Base-by-base conservation (phyloP, 2,113 vertebrate species). In the Cephalophus harveyi region DNA sequence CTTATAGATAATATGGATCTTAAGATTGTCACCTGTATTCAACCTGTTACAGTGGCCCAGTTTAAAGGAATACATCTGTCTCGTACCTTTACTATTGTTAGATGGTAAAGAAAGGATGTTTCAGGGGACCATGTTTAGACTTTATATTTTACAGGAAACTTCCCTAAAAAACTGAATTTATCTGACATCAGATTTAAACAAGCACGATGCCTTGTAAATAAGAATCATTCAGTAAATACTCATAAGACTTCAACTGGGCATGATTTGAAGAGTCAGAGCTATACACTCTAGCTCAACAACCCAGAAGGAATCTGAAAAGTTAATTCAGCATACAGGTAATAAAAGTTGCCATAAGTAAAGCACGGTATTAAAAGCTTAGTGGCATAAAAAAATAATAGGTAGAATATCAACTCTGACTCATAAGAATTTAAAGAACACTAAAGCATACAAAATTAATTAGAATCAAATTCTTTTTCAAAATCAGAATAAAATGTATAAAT, bases 121-220 rank as follows among this genome's bases (percentile, higher is more conserved):
- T 95, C 8, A 93, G 57, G 71, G 91, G 76, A 95, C 6, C 92
- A n/a, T 17, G 71, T 83, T 95, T 98, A 87, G 67, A 95, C 79
- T 96, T 67, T 85, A 21, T 97, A 82, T 96, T 76, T 92, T 97
- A 93, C 76, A 74, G 52, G 84, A 94, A 94, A 87, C 28, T 46
- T 71, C 85, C 7, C 30, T 92, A 96, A 94, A 81, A 91, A 74
- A 74, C 30, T 8, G 33, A 93, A 87, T 92, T 74, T 87, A 60
- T 81, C 6, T n/a, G 64, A 90, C 93, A 81, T 50, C 86, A 82
- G 40, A 85, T 87, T 89, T 87, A 54, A 83, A 71, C 15, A 46
- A 82, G 30, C n/a, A 55, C 0, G 1, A 46, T 87, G 67, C 50
- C 78, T 84, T 94, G 10, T 94, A 89, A 92, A 92, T 85, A 89